A percentile compares a stretch with the other conserved stretches of the same genome.
phyloP scores from a whole-genome alignment of 2,113 vertebrate genomes.

The Lampris megalopsis region DNA sequence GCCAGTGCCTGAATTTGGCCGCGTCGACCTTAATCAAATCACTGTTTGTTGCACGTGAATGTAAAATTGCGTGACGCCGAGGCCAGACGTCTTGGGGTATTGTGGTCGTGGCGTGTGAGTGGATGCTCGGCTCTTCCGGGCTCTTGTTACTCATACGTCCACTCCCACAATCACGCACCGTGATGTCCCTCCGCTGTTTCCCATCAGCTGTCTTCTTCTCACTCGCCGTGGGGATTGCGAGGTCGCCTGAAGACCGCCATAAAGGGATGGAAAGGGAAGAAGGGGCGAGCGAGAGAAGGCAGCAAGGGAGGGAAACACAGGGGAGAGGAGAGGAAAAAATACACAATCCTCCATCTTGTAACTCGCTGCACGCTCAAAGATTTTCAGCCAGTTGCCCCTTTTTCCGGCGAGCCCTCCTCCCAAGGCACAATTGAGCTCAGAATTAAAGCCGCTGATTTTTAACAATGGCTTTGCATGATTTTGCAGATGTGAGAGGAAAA shows the following conservation, averaged over 20 bases:
- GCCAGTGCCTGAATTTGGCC: conserved; percentile 45
- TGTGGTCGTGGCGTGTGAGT: conserved; percentile 38
- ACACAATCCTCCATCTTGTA: background rate
- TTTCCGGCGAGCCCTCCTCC: background rate
- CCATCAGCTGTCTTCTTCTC: conserved; percentile 15
- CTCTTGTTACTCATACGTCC: conserved; percentile 44
- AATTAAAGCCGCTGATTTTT: background rate
- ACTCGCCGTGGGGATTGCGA: conserved; percentile 36
- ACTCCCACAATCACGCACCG: conserved; percentile 33
- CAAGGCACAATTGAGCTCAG: background rate
- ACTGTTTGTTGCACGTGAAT: too few species aligned
- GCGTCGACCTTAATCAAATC: conserved; percentile 33
- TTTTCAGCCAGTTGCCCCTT: background rate
- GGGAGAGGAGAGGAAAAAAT: background rate
- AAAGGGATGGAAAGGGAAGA: conserved; percentile 13
- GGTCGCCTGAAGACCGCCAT: conserved; percentile 28
- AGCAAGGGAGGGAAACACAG: too few species aligned
- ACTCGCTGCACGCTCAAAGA: background rate
- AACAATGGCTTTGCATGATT: background rate
- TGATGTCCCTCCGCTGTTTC: conserved; percentile 31
- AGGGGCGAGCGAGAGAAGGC: too few species aligned
- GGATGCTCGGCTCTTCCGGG: conserved; percentile 38
- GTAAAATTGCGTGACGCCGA: background rate
- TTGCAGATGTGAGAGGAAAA: background rate
- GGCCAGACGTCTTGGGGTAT: conserved; percentile 32